Conservation (phyloP, 2,113 vertebrate species). For the Colinus virginianus region DNA sequence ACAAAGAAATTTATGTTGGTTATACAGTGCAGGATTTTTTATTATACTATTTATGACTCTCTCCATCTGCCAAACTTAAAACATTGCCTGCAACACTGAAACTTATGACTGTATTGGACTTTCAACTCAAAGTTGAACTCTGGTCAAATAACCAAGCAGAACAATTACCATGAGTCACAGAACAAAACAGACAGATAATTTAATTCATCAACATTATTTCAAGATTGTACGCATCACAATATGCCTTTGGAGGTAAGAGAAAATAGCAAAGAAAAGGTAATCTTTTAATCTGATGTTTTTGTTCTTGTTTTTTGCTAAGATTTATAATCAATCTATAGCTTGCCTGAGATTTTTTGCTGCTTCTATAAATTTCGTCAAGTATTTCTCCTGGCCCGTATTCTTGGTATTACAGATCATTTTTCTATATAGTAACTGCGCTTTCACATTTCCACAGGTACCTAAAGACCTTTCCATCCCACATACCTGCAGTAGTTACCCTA, state of each 20-base stretch:
- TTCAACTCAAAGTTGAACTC: not conserved
- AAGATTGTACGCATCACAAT: not conserved
- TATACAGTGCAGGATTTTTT: not conserved
- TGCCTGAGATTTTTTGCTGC: not conserved
- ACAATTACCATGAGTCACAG: not conserved
- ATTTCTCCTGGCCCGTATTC: not conserved
- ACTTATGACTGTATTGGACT: not conserved
- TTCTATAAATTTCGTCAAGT: not conserved
- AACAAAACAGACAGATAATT: not conserved
- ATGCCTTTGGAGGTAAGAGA: not conserved
- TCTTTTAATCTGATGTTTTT: not conserved
- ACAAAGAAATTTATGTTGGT: not conserved
- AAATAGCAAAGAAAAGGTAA: not conserved
- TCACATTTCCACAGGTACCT: not conserved
- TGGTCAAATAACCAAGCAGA: not conserved
- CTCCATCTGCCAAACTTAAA: not conserved
- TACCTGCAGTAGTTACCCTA: not conserved
- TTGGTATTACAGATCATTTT: not conserved
- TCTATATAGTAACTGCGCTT: not conserved
- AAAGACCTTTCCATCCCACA: not conserved
- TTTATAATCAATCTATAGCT: not conserved
- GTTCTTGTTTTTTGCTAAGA: not conserved
- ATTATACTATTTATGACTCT: not conserved
- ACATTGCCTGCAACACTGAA: not conserved
- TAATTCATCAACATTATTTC: not conserved